These are phyloP conservation scores for Metallyticus violacea DNA, from an alignment of 2,888 invertebrate genomes.

Conservation along the genomic window DNA sequence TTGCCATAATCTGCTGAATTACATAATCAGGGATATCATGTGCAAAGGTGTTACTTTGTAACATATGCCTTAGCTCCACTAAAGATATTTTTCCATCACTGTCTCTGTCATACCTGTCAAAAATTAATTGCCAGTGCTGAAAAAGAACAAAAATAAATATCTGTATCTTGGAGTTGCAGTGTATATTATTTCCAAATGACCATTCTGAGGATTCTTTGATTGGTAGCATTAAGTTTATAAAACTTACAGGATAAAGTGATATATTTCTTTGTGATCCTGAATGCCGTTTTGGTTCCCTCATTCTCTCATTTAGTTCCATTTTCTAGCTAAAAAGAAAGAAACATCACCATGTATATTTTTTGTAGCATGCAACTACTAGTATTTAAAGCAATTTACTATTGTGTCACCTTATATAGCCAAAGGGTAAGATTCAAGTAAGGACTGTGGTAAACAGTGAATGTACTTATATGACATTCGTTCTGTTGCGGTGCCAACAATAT, in stretches of 20 bases:
- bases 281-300: not conserved
- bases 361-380: too few species aligned
- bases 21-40: slow-evolving; percentile 67
- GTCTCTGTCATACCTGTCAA: slow-evolving; percentile 61
- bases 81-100: slow-evolving; percentile 67
- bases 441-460: not conserved
- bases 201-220: not conserved
- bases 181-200: not conserved
- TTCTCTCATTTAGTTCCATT: not conserved
- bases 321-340: not conserved
- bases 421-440: not conserved
- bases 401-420: too few species aligned
- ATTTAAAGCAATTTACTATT: too few species aligned
- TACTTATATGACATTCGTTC: too few species aligned
- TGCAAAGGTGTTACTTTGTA: slow-evolving; percentile 46
- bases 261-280: slow-evolving; percentile 10
- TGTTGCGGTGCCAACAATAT: too few species aligned
- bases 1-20: slow-evolving; percentile 62
- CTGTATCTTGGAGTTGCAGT: too few species aligned
- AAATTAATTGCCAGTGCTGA: slow-evolving; percentile 42
- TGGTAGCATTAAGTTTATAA: too few species aligned
- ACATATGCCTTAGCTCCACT: slow-evolving; percentile 58
- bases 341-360: too few species aligned
- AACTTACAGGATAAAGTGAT: slow-evolving; percentile 22
- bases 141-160: slow-evolving; percentile 38